Evolutionary conservation across 2,888 invertebrate species (phyloP).

Genomic region (Pomacea canaliculata): DNA sequence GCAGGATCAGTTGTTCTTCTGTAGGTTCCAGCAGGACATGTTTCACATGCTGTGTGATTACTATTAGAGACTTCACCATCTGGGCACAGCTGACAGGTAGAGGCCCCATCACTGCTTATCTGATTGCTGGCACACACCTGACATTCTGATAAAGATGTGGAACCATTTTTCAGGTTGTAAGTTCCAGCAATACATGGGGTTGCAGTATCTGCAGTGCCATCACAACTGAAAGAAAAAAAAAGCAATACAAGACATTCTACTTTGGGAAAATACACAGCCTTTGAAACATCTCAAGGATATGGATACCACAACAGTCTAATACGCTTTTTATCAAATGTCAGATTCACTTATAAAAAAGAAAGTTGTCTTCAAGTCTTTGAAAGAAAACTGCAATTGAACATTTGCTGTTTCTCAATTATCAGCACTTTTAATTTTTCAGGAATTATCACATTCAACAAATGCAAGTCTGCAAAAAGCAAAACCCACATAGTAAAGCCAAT

Average conservation of each 20-base stretch:
- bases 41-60: constrained; percentile 45
- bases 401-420: no score
- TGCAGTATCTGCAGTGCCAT: constrained; percentile 33
- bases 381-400: no score
- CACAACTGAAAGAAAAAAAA: constrained; percentile 45
- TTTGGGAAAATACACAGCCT: no score
- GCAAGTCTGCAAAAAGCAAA: no score
- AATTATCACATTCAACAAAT: no score
- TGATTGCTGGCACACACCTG: constrained; percentile 38
- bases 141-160: constrained; percentile 36
- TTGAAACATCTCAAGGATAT: no score
- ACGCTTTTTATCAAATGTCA: no score
- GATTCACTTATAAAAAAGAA: no score
- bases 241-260: constrained; percentile 1
- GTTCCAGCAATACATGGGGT: constrained; percentile 48
- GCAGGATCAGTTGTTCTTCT: constrained; percentile 40
- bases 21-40: constrained; percentile 48
- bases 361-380: no score
- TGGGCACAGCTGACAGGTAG: constrained; percentile 54
- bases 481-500: no score
- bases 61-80: constrained; percentile 50
- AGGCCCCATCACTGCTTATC: constrained; percentile 43
- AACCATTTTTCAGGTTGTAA: constrained; percentile 38
- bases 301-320: no score
- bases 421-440: no score